A percentile compares a stretch with the other conserved stretches of the same genome.
These are phyloP conservation scores for Cromileptes altivelis DNA, from an alignment of 2,113 vertebrate species.

Conservation along the genomic window DNA sequence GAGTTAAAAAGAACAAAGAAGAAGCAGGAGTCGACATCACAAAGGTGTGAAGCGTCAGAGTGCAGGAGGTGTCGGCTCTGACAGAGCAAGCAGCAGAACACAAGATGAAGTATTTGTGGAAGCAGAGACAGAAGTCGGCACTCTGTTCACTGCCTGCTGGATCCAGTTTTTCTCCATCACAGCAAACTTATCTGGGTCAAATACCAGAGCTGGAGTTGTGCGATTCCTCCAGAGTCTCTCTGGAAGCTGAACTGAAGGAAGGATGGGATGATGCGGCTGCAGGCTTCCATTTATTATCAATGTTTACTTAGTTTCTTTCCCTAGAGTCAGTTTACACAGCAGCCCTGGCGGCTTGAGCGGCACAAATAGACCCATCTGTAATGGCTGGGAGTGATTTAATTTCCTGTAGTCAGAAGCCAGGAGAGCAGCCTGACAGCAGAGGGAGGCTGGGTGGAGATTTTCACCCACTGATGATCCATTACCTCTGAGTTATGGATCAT, in stretches of 20 bases:
- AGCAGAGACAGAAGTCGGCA: background rate
- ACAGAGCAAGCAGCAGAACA: background rate
- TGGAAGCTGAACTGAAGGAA: constrained; percentile 6
- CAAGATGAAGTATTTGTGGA: constrained; percentile 23
- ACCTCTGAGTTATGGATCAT: background rate
- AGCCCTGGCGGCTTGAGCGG: background rate
- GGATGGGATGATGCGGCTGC: constrained; percentile 23
- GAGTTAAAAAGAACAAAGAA: background rate
- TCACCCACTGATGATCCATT: background rate
- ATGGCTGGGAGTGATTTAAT: background rate
- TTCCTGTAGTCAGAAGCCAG: background rate
- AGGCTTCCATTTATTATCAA: constrained; percentile 21
- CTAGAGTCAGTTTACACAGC: constrained; percentile 10
- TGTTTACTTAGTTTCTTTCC: constrained; percentile 19
- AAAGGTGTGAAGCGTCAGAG: background rate
- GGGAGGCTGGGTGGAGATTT: background rate
- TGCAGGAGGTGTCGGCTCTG: background rate
- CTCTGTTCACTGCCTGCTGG: background rate
- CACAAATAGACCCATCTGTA: constrained; percentile 25
- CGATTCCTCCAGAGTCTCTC: constrained; percentile 14
- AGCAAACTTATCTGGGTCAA: constrained; percentile 52
- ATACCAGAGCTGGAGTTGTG: constrained; percentile 7
- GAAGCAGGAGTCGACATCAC: background rate
- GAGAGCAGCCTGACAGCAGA: background rate
- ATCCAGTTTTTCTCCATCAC: constrained; percentile 29